Base-by-base conservation (phyloP, 2,113 vertebrate genomes). In the Solenodon paradoxus region DNA sequence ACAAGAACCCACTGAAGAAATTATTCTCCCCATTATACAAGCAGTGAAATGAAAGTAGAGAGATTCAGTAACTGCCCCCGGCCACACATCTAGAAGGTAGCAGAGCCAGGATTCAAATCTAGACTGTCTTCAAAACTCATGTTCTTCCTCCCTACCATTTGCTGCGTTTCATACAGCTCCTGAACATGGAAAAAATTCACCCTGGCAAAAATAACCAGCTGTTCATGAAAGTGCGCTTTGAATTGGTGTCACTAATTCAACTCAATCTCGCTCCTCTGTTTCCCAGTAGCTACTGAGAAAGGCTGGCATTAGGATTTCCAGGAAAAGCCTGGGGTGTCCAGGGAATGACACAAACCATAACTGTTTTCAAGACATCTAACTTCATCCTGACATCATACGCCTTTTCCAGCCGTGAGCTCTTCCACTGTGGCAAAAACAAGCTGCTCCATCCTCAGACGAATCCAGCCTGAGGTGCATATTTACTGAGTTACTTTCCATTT, bases 171-270 rank as follows among this genome's bases (percentile, higher is more conserved):
- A 30, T 0, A 55, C 0, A 47, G 53, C 11, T 86, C 55, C 90
- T 61, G 61, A 93, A 66, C 45, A 35, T 61, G 28, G 66, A 64
- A 61, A 83, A 53, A 38, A 20, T 68, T 71, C 91, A 55, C 26
- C 24, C 1, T 59, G 64, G 72, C 72, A 53, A 82, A 95, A 85
- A 84, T 66, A 88, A 79, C 38, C 49, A 81, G 35, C 7, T 79
- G 45, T 63, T 93, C 83, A 71, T 72, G 68, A 88, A 96, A 81
- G 75, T 5, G 13, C 69, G 30, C 75, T 82, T 95, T 71, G 80
- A 42, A 47, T 66, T 28, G 45, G 69, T 63, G 47, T 49, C 79
- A 81, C 84, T 47, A 88, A 74, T 89, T 51, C 71, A 86, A 77
- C 66, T 38, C 47, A 88, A 80, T 74, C 74, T 63, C 49, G 16